Conservation (phyloP, 2,888 invertebrate genomes). For the Agonopterix subpropinquella region DNA sequence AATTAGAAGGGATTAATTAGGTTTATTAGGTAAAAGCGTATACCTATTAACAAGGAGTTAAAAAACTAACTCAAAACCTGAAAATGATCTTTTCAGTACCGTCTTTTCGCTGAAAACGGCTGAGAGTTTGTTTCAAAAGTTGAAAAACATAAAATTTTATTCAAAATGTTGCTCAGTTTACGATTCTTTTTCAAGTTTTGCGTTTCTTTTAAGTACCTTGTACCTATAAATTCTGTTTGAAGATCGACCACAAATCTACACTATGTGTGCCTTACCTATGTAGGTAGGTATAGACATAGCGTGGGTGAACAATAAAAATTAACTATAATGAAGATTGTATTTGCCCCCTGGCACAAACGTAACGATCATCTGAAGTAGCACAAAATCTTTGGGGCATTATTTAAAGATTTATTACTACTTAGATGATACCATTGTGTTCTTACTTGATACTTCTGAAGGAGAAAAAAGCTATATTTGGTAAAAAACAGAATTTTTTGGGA, state of each 20-base stretch:
- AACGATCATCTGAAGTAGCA: slow-evolving; percentile 71
- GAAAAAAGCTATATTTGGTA: slow-evolving; percentile 48
- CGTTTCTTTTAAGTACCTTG: too few relatives aligned
- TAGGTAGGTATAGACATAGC: slow-evolving; percentile 1
- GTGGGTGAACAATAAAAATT: slow-evolving; percentile 22
- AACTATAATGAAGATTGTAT: slow-evolving; percentile 65
- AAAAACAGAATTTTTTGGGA: slow-evolving; percentile 25
- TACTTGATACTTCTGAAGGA: slow-evolving; percentile 52
- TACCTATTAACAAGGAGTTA: too few relatives aligned
- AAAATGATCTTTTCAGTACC: too few relatives aligned
- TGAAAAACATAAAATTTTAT: too few relatives aligned
- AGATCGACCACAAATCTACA: too few relatives aligned
- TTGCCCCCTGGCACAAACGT: slow-evolving; percentile 48
- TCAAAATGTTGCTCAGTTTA: too few relatives aligned
- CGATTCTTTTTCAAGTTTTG: too few relatives aligned
- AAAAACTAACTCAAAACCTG: too few relatives aligned
- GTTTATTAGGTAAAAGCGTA: not conserved
- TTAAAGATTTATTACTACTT: slow-evolving; percentile 66
- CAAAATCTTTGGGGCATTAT: slow-evolving; percentile 57
- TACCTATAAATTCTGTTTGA: too few relatives aligned
- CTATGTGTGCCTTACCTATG: not conserved
- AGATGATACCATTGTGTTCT: slow-evolving; percentile 38
- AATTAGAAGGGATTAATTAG: not conserved
- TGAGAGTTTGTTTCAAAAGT: too few relatives aligned
- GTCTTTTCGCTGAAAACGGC: too few relatives aligned